Conservation (phyloP, 2,113 vertebrate genomes). For the Colius striatus region DNA sequence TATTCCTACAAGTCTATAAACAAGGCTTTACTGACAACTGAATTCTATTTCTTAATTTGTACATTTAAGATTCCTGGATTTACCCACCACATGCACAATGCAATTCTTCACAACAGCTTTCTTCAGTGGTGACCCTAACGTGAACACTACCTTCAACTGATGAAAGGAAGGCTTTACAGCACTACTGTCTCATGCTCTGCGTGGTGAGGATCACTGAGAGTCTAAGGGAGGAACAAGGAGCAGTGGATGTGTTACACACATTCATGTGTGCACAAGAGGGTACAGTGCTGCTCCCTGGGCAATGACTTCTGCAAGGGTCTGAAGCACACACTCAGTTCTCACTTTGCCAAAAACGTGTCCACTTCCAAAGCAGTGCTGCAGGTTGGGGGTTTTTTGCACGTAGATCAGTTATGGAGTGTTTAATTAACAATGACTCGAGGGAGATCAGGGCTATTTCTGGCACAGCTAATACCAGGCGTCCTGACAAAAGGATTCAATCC, state of each 20-base stretch:
- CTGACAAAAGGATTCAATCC: not conserved
- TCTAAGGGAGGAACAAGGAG: not conserved
- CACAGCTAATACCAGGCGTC: not conserved
- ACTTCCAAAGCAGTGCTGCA: not conserved
- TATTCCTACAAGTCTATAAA: not conserved
- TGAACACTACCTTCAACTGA: not conserved
- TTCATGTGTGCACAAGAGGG: too few species aligned
- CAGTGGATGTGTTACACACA: too few species aligned
- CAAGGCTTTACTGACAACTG: not conserved
- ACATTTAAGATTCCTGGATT: not conserved
- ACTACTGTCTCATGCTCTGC: accelerated
- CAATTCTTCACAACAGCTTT: not conserved
- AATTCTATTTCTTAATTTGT: not conserved
- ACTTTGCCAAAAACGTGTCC: not conserved
- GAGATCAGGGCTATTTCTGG: not conserved
- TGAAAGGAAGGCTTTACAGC: not conserved
- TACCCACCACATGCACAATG: not conserved
- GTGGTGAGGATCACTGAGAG: not conserved
- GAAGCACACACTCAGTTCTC: not conserved
- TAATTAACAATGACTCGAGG: not conserved
- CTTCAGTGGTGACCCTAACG: not conserved
- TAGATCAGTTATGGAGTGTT: accelerated
- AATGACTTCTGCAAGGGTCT: not conserved
- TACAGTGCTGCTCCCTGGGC: too few species aligned
- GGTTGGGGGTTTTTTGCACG: too few species aligned